Conservation (phyloP, 2,113 vertebrate species). For the Phylloscopus trochilus region DNA sequence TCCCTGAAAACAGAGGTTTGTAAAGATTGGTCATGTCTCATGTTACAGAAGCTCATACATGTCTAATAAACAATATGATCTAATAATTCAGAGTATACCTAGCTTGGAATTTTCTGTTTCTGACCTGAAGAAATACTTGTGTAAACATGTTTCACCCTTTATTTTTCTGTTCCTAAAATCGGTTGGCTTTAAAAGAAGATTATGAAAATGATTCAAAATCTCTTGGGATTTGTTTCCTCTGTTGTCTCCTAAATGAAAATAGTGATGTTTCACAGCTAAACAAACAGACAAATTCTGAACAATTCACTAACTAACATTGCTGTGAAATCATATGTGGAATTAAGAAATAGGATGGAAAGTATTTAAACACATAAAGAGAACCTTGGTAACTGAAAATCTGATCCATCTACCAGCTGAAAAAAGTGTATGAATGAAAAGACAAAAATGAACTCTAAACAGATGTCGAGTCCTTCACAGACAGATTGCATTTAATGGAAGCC, state of each 20-base stretch:
- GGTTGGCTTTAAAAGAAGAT: neutral
- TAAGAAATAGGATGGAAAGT: neutral
- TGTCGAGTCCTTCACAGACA: neutral
- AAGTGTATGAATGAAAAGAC: neutral
- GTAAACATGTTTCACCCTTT: neutral
- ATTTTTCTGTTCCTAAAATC: neutral
- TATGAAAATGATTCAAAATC: neutral
- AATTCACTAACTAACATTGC: neutral
- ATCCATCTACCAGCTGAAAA: neutral
- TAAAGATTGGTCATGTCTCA: neutral
- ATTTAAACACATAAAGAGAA: neutral
- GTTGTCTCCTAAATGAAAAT: constrained; percentile 9
- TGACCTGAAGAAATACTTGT: neutral
- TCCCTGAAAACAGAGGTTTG: neutral
- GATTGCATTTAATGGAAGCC: neutral
- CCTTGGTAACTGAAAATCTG: neutral
- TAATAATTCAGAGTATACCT: neutral
- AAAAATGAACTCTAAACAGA: neutral
- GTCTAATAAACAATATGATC: neutral
- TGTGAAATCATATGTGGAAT: neutral
- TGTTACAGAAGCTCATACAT: neutral
- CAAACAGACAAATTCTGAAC: neutral
- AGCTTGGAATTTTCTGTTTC: neutral
- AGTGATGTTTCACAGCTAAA: neutral
- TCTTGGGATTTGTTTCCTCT: constrained; percentile 6